Evolutionary conservation across 2,888 invertebrate species (phyloP).

Genomic region (Erebia palarica): DNA sequence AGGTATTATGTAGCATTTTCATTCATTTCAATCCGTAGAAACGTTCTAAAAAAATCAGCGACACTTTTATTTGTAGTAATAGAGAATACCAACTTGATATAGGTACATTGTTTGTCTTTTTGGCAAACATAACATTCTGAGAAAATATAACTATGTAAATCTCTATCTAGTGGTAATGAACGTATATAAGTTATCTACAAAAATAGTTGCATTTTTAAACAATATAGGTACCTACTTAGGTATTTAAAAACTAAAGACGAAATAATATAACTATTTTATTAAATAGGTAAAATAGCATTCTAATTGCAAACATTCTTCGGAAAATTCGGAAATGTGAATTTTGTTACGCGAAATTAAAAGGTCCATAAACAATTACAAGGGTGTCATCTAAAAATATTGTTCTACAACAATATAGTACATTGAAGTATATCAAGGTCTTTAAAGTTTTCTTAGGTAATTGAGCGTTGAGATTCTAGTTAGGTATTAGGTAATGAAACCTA

Average conservation of each 20-base stretch:
- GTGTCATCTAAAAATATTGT: slow-evolving; percentile 77
- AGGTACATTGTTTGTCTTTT: slow-evolving; percentile 54
- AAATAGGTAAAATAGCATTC: slow-evolving; percentile 40
- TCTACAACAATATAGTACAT: slow-evolving; percentile 67
- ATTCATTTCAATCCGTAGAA: slow-evolving; percentile 46
- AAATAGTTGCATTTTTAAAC: slow-evolving; percentile 79
- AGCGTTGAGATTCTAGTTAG: slow-evolving; percentile 58
- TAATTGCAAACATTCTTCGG: slow-evolving; percentile 55
- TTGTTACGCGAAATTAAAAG: slow-evolving; percentile 58
- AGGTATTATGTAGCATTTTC: slow-evolving; percentile 24
- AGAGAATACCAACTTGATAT: slow-evolving; percentile 50
- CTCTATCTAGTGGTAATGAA: slow-evolving; percentile 79
- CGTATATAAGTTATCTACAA: slow-evolving; percentile 78
- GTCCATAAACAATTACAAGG: slow-evolving; percentile 66
- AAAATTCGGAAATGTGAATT: slow-evolving; percentile 55
- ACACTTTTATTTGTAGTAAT: slow-evolving; percentile 62
- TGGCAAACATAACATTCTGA: slow-evolving; percentile 74
- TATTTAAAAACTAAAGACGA: slow-evolving; percentile 53
- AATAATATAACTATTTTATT: slow-evolving; percentile 50
- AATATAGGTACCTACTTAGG: slow-evolving; percentile 53
- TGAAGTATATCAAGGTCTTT: slow-evolving; percentile 50
- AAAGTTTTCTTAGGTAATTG: slow-evolving; percentile 55
- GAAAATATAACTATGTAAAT: slow-evolving; percentile 72
- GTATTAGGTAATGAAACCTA: slow-evolving; percentile 47
- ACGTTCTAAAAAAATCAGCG: slow-evolving; percentile 49